These are phyloP conservation scores for Anarhynchus alexandrinus DNA, from an alignment of 2,113 vertebrate species.

Conservation along the genomic window DNA sequence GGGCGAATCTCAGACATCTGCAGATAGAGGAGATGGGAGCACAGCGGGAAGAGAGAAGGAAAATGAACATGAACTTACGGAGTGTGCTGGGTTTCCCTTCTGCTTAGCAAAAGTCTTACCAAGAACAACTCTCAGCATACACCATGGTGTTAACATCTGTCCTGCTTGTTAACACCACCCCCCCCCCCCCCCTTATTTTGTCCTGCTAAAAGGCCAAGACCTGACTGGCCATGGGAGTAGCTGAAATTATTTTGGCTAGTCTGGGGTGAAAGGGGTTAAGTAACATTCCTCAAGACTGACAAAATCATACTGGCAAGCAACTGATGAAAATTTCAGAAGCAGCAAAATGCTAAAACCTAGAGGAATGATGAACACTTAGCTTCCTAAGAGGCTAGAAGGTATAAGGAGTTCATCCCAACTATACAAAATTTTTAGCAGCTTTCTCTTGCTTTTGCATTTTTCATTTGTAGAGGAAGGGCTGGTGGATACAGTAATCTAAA, in stretches of 20 bases:
- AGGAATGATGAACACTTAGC: background rate
- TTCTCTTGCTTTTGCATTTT: background rate
- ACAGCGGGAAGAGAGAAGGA: background rate
- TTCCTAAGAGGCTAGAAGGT: background rate
- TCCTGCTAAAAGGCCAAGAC: background rate
- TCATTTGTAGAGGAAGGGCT: background rate
- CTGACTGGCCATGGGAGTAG: background rate
- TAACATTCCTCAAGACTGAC: background rate
- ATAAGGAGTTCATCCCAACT: background rate
- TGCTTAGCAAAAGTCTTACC: background rate
- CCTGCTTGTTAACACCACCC: background rate
- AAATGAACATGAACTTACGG: background rate
- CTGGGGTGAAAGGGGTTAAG: background rate
- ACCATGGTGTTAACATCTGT: background rate
- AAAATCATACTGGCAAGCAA: background rate
- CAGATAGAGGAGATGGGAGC: background rate
- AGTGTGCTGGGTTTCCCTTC: background rate
- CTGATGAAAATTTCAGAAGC: background rate
- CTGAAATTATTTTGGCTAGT: background rate
- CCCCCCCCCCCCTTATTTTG: too few relatives aligned
- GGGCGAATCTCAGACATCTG: background rate
- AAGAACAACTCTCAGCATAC: background rate
- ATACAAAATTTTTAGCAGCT: background rate
- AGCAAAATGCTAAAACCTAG: background rate
- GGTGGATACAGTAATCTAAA: background rate